Evolutionary conservation across 1,140 invertebrate species (phyloP).

Genomic region (Formica exsecta): DNA sequence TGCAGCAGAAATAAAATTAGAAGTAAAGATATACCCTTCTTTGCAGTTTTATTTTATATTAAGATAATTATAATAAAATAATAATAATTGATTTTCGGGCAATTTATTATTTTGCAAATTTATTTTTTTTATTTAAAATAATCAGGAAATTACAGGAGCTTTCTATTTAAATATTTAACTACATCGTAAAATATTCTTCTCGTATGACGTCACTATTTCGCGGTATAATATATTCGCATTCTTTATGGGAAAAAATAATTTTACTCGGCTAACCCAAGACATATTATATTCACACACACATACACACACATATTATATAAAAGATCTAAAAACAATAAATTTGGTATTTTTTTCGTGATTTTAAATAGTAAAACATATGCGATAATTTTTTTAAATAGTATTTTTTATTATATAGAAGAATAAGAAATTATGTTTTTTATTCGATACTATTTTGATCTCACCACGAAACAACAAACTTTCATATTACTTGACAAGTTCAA

Average conservation of each 20-base stretch:
- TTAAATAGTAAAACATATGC: neutral
- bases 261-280: neutral
- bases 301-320: neutral
- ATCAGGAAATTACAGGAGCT: neutral
- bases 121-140: neutral
- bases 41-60: neutral
- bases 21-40: neutral
- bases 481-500: no score
- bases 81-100: neutral
- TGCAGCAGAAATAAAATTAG: neutral
- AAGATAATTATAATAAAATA: neutral
- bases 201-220: neutral
- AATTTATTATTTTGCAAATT: conserved; percentile 4
- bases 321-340: neutral
- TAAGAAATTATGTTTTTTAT: neutral
- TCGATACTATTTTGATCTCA: no score
- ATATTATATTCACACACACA: neutral
- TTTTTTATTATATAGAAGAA: neutral
- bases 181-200: neutral
- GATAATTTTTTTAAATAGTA: neutral
- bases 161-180: conserved; percentile 28
- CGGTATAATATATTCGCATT: neutral
- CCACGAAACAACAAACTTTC: no score
- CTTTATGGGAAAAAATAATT: conserved; percentile 19
- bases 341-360: neutral